Evolutionary conservation across 2,113 vertebrate species (phyloP), one percentile per base, ranked within the genome.

Genomic region (Athene cunicularia): DNA sequence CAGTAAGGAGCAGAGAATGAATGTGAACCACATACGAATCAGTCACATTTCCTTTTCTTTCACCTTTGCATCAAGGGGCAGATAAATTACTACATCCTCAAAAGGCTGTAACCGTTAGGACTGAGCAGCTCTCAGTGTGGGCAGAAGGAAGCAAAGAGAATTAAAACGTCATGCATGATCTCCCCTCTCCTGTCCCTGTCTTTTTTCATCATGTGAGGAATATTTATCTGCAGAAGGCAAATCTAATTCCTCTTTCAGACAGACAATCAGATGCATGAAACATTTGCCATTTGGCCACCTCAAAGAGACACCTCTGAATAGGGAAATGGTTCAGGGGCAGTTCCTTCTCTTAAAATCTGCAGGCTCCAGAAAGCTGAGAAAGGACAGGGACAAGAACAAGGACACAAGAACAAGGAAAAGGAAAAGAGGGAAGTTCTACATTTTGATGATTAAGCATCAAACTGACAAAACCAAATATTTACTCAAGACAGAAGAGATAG

Each of bases 381-480:
- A 77, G 35, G 33, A 49, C 14, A 63, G 0, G 1, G 19, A 11
- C 0, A 5, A 39, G 12, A n/a, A 12, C 2, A 49, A 32, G 28
- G 13, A 12, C 43, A 45, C 43, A 37, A 55, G 33, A 20, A 12
- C 9, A 24, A 32, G 16, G 6, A 5, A 63, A 21, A 21, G 45
- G 18, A 24, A 70, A 91, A 73, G 2, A 3, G 49, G 12, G 8
- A 71, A 92, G 35, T 45, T 80, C 35, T 56, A 50, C 17, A 41
- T 93, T 91, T 72, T 75, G 41, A 70, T 8, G 12, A 49, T 33
- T 89, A 55, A 85, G 10, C 49, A 85, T 43, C 39, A 80, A 47
- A 76, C 26, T 87, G 58, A 73, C 26, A 82, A 64, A 91, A 14
- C 1, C 35, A 72, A 95, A 87, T 82, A 12, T 91, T 96, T 94